Evolutionary conservation across 2,797 vertebrate genomes (phyloP), one percentile per base, ranked within the genome.

Genomic region (Channallabes apus): DNA sequence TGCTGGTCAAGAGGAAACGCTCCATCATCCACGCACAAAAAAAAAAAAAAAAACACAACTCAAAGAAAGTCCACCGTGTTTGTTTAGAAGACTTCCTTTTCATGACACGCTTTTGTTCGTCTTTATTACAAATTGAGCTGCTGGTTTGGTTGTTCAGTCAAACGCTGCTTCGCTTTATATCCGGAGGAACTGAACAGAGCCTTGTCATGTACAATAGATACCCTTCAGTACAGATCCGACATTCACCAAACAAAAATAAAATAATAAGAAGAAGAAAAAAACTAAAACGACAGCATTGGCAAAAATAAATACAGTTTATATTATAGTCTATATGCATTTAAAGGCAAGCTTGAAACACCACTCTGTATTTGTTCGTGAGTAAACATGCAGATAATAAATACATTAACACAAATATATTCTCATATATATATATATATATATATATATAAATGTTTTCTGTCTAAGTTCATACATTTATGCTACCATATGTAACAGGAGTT

Each of bases 311-410:
- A 77, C 80, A 91, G 85, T 88, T 89, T 91, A 90, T 81, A 89
- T 72, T 81, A 89, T 72, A 84, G 90, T 90, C 90, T 78, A 83
- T 84, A 90, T 90, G 85, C 87, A 86, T 82, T 90, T 90, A 91
- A 91, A 93, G 90, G 91, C 92, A 91, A 94, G 93, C 93, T 82
- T 92, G 94, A 92, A 89, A 89, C 92, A 94, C 91, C 92, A 91
- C 91, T 93, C 93, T 87, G 90, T 92, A 93, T 92, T 90, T 89
- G 91, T 89, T 91, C 56, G 51, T 93, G 93, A 94, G 93, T 93
- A 91, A 94, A 93, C 95, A 92, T 94, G 93, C 92, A 93, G 91
- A 94, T 84, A 69, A 89, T 93, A 94, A 91, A 91, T 91, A 94
- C 89, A 87, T 89, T 72, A 95, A 94, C 90, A 95, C 92, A 94